Evolutionary conservation across 2,113 vertebrate species (phyloP).

Genomic region (Phrynosoma platyrhinos): DNA sequence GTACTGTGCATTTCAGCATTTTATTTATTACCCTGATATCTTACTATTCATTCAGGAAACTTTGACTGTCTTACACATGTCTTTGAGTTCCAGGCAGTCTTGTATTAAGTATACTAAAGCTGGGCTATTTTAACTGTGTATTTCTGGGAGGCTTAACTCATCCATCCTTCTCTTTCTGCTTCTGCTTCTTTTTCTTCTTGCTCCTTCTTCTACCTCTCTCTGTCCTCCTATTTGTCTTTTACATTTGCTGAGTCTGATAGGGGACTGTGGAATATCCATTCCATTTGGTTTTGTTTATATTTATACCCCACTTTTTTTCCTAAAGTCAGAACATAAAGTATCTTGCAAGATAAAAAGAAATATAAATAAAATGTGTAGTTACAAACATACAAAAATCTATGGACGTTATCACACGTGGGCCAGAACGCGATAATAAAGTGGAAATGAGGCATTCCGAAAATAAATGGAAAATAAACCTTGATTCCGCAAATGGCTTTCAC

Average conservation of each 20-base stretch:
- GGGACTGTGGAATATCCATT: too few relatives aligned
- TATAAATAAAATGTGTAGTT: too few relatives aligned
- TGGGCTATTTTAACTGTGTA: background rate
- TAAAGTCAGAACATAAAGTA: too few relatives aligned
- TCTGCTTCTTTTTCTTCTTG: background rate
- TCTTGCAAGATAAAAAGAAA: too few relatives aligned
- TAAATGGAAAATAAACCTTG: too few relatives aligned
- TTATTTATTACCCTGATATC: background rate
- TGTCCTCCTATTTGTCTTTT: background rate
- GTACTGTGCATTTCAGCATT: background rate
- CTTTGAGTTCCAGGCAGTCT: background rate
- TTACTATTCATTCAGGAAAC: background rate
- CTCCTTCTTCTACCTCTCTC: background rate
- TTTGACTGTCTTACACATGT: background rate
- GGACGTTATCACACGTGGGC: too few relatives aligned
- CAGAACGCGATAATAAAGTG: too few relatives aligned
- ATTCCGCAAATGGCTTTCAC: too few relatives aligned
- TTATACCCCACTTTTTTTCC: too few relatives aligned
- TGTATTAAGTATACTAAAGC: background rate
- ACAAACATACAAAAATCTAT: too few relatives aligned
- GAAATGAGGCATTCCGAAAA: too few relatives aligned
- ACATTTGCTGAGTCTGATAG: background rate
- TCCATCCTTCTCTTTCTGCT: background rate
- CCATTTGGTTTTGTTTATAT: too few relatives aligned
- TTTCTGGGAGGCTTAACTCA: background rate